phyloP scores from a whole-genome alignment of 2,113 vertebrate species.

The Anseranas semipalmata region DNA sequence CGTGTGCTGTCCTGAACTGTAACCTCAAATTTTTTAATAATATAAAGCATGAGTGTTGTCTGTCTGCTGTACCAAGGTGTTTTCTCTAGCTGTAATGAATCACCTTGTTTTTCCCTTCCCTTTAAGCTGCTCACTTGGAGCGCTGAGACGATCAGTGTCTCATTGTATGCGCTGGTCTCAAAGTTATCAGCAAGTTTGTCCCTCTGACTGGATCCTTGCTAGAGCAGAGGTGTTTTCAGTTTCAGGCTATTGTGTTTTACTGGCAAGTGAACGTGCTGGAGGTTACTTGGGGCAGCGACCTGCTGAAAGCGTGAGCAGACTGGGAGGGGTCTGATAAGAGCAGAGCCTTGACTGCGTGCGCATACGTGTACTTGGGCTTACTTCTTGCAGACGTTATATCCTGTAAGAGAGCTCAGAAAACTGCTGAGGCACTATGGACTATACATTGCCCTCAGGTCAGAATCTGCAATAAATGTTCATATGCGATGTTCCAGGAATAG shows the following conservation, averaged over 20 bases:
- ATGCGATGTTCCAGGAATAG: not conserved
- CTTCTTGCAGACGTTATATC: not conserved
- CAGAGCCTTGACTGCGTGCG: not conserved
- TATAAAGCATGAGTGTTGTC: not conserved
- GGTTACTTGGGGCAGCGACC: not conserved
- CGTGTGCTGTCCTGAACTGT: not conserved
- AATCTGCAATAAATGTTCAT: not conserved
- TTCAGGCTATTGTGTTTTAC: constrained; percentile 2
- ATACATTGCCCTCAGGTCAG: not conserved
- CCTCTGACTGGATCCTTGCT: not conserved
- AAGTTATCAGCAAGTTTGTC: not conserved
- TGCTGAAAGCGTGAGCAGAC: not conserved
- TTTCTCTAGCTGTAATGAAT: constrained; percentile 29
- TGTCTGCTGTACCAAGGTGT: not conserved
- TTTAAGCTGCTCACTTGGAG: not conserved
- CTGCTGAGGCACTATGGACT: not conserved
- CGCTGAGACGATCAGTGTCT: not conserved
- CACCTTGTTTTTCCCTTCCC: not conserved
- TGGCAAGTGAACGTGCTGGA: not conserved
- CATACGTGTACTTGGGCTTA: not conserved
- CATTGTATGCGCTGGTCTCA: not conserved
- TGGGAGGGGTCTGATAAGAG: not conserved
- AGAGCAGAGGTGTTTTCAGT: not conserved
- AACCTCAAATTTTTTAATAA: not conserved
- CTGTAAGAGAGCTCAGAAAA: not conserved